Evolutionary conservation across 1,140 invertebrate species (phyloP), one percentile per base, ranked within the genome.

Genomic region (Dinoponera quadriceps): DNA sequence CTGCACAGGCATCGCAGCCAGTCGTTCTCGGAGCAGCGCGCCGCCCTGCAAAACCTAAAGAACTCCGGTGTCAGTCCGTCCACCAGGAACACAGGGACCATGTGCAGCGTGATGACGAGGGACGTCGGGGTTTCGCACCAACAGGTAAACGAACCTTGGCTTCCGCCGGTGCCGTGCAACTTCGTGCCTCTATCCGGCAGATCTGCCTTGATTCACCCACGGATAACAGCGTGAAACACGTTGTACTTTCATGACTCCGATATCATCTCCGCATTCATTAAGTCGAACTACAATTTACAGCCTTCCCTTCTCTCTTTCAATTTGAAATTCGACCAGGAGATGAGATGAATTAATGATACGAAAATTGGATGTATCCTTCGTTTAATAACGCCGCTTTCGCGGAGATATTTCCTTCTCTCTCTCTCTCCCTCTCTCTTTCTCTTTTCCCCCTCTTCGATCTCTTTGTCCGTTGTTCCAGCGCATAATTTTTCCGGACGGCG

Each of bases 61-160:
- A 88, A 85, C 90, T 88, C 82, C 69, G 90, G 44, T 33, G 87
- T 87, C 4, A 84, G 90, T 49, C 90, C 77, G 25, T 55, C 80
- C n/a, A 89, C 92, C 83, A 81, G 95, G 85, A 97, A 97, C 93
- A 96, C 96, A 25, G 96, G 96, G 27, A 96, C 96, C 0, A 96
- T 96, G 86, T 97, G 96, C 87, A 94, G 94, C 38, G 95, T 96
- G 29, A 89, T 96, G 55, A 97, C 96, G 0, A 91, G 97, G 86
- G 96, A 96, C 89, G 94, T 96, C 74, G 96, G 96, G 3, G 94
- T 96, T 62, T 95, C 94, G 49, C 94, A 95, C 86, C 94, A 95
- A 78, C 94, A 94, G 88, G 92, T 93, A 88, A 78, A 72, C 25
- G 25, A 25, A 18, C 18, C 20, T 16, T 5, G 16, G 27, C 3